A percentile compares a stretch with the other conserved stretches of the same genome.
These are phyloP conservation scores for Apodemus sylvaticus DNA, from an alignment of 2,113 vertebrate species.

Conservation along the genomic window DNA sequence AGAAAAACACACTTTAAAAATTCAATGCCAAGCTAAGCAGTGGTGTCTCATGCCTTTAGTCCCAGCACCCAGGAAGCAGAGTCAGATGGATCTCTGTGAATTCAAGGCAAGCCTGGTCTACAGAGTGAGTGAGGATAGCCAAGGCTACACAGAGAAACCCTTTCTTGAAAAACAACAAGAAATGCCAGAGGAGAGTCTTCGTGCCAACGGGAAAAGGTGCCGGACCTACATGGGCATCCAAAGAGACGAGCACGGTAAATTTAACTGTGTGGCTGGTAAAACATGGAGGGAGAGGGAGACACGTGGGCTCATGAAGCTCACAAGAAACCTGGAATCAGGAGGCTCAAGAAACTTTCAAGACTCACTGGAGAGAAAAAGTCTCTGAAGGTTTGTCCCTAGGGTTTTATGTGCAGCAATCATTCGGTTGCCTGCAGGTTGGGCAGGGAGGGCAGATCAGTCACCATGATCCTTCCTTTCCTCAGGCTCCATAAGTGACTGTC, in stretches of 20 bases:
- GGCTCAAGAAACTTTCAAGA: background rate
- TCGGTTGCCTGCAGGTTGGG: background rate
- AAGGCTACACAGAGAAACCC: background rate
- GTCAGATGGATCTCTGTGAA: background rate
- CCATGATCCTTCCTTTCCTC: background rate
- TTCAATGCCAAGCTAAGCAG: background rate
- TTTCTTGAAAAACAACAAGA: background rate
- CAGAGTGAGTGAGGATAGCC: background rate
- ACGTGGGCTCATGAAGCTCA: background rate
- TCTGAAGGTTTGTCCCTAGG: background rate
- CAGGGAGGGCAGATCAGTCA: background rate
- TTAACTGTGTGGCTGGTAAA: background rate
- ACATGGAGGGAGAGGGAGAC: background rate
- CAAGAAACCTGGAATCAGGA: background rate
- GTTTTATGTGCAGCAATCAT: background rate
- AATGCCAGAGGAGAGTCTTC: slow-evolving; percentile 7
- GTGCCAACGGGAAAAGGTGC: background rate
- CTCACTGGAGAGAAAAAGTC: background rate
- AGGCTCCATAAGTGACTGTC: background rate
- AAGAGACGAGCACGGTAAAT: background rate
- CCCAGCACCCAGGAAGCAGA: background rate
- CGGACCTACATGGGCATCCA: background rate
- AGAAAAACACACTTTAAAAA: background rate
- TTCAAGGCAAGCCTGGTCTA: background rate
- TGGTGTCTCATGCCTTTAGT: background rate